These are phyloP conservation scores for Oreonectes daqikongensis DNA, from an alignment of 2,797 vertebrate genomes.

Conservation along the genomic window DNA sequence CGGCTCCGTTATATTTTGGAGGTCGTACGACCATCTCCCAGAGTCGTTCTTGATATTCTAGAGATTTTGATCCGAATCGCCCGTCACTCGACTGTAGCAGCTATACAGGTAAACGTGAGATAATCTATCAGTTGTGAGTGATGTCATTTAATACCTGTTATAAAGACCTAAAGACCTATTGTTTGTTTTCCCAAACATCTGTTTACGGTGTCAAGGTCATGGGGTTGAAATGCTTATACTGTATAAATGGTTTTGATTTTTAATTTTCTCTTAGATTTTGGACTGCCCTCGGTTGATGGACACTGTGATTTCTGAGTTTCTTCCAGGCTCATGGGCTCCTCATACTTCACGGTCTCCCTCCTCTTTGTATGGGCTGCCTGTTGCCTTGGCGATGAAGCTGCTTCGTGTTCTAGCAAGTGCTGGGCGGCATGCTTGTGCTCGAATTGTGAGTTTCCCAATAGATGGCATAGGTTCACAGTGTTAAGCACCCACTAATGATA, in stretches of 20 bases:
- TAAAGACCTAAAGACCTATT: not conserved
- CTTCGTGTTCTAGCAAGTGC: slow-evolving; percentile 87
- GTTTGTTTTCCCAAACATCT: not conserved
- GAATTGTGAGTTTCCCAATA: slow-evolving; percentile 80
- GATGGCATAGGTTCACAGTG: not conserved
- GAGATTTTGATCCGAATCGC: slow-evolving; percentile 86
- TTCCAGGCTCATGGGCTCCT: slow-evolving; percentile 85
- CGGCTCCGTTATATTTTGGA: slow-evolving; percentile 93
- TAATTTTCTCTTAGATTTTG: slow-evolving; percentile 77
- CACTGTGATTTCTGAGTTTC: slow-evolving; percentile 87
- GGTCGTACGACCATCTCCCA: slow-evolving; percentile 84
- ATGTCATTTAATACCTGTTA: not conserved
- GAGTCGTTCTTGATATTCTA: slow-evolving; percentile 85
- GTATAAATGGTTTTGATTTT: not conserved
- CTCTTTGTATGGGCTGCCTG: slow-evolving; percentile 83
- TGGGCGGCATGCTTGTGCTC: slow-evolving; percentile 87
- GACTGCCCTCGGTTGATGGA: slow-evolving; percentile 90
- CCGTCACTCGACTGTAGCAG: slow-evolving; percentile 86
- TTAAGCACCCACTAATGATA: slow-evolving; percentile 2
- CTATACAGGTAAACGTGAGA: slow-evolving; percentile 76
- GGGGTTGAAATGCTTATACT: not conserved
- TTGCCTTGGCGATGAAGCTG: slow-evolving; percentile 88
- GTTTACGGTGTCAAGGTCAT: not conserved
- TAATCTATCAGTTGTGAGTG: not conserved
- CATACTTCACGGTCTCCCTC: slow-evolving; percentile 62